phyloP scores from a whole-genome alignment of 2,113 vertebrate genomes.

The Colaptes auratus region DNA sequence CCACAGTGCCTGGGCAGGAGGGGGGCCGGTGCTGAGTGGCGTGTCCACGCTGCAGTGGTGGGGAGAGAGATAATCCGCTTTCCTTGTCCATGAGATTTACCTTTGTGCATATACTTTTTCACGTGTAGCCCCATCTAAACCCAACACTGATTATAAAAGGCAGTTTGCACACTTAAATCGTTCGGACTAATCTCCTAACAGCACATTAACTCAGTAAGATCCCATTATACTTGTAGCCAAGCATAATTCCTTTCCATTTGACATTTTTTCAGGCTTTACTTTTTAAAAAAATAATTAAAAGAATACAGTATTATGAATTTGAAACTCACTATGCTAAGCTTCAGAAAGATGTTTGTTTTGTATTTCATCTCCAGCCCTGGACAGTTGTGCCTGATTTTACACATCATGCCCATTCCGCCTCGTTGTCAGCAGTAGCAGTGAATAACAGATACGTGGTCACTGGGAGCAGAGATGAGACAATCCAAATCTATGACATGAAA shows the following conservation, averaged over 20 bases:
- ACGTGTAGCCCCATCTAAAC: background rate
- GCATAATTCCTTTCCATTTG: background rate
- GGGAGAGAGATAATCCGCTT: background rate
- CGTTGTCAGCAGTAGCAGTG: constrained; percentile 83
- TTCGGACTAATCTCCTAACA: background rate
- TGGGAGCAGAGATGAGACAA: constrained; percentile 95
- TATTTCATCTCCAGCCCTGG: constrained; percentile 82
- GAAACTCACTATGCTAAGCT: background rate
- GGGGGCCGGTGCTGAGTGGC: background rate
- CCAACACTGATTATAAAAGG: background rate
- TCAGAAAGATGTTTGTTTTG: background rate
- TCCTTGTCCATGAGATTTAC: accelerated
- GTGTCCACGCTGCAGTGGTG: background rate
- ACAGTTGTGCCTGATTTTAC: constrained; percentile 84
- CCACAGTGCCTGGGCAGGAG: background rate
- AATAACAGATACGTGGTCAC: constrained; percentile 90
- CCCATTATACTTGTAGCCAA: background rate
- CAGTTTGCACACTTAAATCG: background rate
- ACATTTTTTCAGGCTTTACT: background rate
- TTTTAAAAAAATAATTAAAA: background rate
- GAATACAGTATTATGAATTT: background rate
- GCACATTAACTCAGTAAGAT: background rate
- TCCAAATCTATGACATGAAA: constrained; percentile 95
- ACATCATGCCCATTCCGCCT: constrained; percentile 91
- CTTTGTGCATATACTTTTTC: no score